Base-by-base conservation (phyloP, 2,888 invertebrate species). In the Drosophila prolongata region DNA sequence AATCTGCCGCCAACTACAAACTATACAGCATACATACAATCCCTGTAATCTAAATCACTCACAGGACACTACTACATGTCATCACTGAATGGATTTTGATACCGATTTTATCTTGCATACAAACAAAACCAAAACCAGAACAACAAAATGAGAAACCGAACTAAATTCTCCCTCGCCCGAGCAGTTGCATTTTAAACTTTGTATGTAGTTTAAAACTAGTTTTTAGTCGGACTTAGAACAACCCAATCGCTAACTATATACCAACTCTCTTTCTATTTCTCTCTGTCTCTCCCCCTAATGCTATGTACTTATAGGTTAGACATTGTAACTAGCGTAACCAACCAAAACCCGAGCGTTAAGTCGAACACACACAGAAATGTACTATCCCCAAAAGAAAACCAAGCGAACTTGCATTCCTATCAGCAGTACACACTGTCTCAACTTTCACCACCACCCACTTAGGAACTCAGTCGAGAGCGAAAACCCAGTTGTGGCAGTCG, bases 261-360 rank as follows among this genome's bases (percentile, higher is more conserved):
- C 56, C 65, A 75, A 87, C 73, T 82, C 64, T 76, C 73, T 84
- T 78, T 84, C 80, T 84, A 68, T 83, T 87, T 88, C 80, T 88
- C 76, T 88, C 76, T 80, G 73, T 84, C 78, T 84, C 75, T 86
- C 60, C 72, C 73, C 65, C 34, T 72, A 76, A 85, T 75, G 78
- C 78, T 72, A 77, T 80, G 73, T 87, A 90, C 79, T 84, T 90
- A 79, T 89, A 90, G 90, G 90, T 90, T 90, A 90, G 88, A 89
- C 80, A 86, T 82, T 82, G 78, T 84, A 84, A 83, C 87, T 84
- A 90, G 80, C 64, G 73, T 70, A 68, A 65, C 75, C 70, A 38
- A 52, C 60, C 58, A 62, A 66, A 56, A 61, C 9, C 11, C 53
- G 58, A 47, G 42, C 44, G 53, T 58, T 53, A 43, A 43, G 43